Conservation (phyloP, 1,140 invertebrate genomes). For the Lasioglossum albipes region DNA sequence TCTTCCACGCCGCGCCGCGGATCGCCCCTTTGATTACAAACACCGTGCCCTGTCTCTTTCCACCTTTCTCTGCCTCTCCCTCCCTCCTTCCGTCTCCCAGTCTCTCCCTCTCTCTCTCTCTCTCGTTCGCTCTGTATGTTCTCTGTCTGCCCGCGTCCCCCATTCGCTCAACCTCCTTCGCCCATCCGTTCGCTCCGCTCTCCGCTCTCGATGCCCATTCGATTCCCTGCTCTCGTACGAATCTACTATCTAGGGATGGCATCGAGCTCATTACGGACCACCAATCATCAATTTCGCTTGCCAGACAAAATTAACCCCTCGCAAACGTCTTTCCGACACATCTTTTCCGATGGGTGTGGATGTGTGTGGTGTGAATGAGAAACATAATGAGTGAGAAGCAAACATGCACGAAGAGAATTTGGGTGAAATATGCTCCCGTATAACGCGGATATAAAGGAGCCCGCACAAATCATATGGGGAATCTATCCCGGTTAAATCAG, state of each 20-base stretch:
- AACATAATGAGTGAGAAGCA: too few species aligned
- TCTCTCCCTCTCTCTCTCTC: neutral
- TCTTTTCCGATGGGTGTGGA: too few species aligned
- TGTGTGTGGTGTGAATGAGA: too few species aligned
- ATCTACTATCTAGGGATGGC: neutral
- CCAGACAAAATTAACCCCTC: too few species aligned
- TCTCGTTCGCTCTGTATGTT: neutral
- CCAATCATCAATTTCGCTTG: too few species aligned
- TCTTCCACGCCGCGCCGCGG: conserved; percentile 67
- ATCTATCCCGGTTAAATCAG: too few species aligned
- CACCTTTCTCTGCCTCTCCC: neutral
- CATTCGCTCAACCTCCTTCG: conserved; percentile 55
- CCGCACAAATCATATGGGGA: too few species aligned
- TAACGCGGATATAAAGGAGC: too few species aligned
- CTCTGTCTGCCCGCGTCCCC: conserved; percentile 4
- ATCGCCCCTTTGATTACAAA: conserved; percentile 73
- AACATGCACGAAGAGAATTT: too few species aligned
- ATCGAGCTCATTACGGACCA: too few species aligned
- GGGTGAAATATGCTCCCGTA: too few species aligned
- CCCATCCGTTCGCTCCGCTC: conserved; percentile 12
- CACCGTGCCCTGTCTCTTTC: conserved; percentile 54
- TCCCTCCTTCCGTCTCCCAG: neutral
- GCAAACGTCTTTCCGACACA: too few species aligned
- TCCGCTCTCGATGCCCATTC: conserved; percentile 40
- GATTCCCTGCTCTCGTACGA: neutral